Conservation (phyloP, 2,888 invertebrate species). For the Dasypogon diadema region DNA sequence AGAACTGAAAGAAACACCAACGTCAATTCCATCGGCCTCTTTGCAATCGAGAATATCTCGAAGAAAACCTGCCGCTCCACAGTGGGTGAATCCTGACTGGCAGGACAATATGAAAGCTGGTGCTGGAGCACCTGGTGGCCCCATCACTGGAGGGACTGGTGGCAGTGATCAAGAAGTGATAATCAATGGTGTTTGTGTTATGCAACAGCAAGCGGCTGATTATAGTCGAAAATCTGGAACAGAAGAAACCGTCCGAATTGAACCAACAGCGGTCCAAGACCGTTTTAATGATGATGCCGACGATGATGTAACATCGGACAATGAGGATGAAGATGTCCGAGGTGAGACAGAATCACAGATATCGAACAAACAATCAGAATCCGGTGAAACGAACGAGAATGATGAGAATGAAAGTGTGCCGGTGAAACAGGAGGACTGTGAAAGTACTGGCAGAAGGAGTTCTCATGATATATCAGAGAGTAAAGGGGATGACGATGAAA, state of each 20-base stretch:
- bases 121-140: slow-evolving; percentile 49
- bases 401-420: slow-evolving; percentile 41
- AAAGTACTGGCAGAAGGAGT: slow-evolving; percentile 24
- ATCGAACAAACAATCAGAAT: slow-evolving; percentile 51
- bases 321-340: slow-evolving; percentile 61
- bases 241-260: slow-evolving; percentile 71
- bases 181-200: slow-evolving; percentile 93
- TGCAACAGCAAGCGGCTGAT: slow-evolving; percentile 86
- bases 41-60: slow-evolving; percentile 73
- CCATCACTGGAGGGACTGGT: not conserved
- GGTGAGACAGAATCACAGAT: slow-evolving; percentile 50
- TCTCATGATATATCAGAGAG: slow-evolving; percentile 9
- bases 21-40: slow-evolving; percentile 68
- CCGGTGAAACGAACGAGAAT: slow-evolving; percentile 37
- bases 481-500: slow-evolving; percentile 52
- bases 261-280: slow-evolving; percentile 80
- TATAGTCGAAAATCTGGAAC: slow-evolving; percentile 68
- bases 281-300: slow-evolving; percentile 70
- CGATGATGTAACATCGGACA: slow-evolving; percentile 59
- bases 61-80: slow-evolving; percentile 95
- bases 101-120: slow-evolving; percentile 74
- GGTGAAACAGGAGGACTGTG: slow-evolving; percentile 35
- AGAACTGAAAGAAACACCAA: slow-evolving; percentile 60
- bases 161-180: slow-evolving; percentile 79
- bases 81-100: slow-evolving; percentile 97